A percentile compares a stretch with the other conserved stretches of the same genome.
Evolutionary conservation across 2,113 vertebrate genomes (phyloP).

Genomic region (Tenrec ecaudatus): DNA sequence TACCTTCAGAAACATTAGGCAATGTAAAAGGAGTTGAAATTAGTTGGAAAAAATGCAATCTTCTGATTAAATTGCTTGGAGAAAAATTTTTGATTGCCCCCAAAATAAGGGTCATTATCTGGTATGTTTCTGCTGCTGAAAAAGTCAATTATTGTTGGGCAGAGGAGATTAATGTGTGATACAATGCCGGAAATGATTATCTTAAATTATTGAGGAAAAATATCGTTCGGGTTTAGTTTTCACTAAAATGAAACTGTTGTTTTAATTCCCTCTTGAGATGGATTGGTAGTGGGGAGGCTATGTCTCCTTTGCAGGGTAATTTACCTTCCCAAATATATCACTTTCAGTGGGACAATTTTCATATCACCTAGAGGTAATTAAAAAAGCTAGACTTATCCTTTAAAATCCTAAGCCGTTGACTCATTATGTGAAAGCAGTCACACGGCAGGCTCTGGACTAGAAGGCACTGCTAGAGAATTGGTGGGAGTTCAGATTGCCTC

Average conservation of each 20-base stretch:
- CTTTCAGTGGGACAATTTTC: constrained; percentile 34
- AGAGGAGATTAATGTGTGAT: constrained; percentile 23
- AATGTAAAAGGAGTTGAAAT: constrained; percentile 44
- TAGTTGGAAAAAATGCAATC: constrained; percentile 45
- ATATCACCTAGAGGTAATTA: constrained; percentile 57
- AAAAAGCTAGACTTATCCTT: constrained; percentile 70
- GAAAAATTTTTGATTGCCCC: constrained; percentile 51
- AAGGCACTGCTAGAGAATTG: constrained; percentile 55
- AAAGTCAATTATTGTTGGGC: constrained; percentile 43
- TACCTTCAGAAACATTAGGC: constrained; percentile 38
- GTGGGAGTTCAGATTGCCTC: neutral
- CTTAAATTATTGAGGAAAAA: constrained; percentile 50
- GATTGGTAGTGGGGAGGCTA: neutral
- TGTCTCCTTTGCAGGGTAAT: constrained; percentile 64
- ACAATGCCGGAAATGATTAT: constrained; percentile 43
- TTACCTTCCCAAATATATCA: constrained; percentile 64
- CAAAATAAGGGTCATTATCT: constrained; percentile 29
- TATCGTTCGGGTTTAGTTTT: constrained; percentile 57
- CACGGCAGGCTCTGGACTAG: constrained; percentile 50
- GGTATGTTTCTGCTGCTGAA: constrained; percentile 21
- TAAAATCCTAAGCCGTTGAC: neutral
- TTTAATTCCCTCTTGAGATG: constrained; percentile 32
- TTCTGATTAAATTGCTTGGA: constrained; percentile 65
- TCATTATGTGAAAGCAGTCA: constrained; percentile 46
- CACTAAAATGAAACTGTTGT: constrained; percentile 34